These are phyloP conservation scores for Arvicanthis niloticus DNA, from an alignment of 2,113 vertebrate genomes.

Conservation along the genomic window DNA sequence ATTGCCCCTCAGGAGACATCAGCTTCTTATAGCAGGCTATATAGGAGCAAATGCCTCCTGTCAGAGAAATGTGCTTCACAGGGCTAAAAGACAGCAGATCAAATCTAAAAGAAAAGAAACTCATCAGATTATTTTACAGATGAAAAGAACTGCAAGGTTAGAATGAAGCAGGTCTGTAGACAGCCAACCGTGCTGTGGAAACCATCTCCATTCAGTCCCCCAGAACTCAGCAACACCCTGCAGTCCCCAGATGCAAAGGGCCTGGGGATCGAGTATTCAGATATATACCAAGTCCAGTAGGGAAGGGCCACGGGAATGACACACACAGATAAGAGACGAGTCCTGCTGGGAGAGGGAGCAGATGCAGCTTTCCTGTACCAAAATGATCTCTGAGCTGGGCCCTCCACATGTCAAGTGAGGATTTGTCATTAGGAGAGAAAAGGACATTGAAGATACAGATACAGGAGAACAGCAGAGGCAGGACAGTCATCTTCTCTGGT, in stretches of 20 bases:
- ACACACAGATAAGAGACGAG: neutral
- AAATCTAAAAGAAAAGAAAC: neutral
- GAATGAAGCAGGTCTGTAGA: neutral
- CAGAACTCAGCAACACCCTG: neutral
- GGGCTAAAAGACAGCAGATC: neutral
- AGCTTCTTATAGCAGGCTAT: neutral
- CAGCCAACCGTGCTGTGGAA: neutral
- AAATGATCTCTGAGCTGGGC: neutral
- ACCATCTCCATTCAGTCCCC: neutral
- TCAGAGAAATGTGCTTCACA: neutral
- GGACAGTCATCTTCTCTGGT: neutral
- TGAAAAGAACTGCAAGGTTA: neutral
- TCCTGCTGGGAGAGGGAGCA: fast-evolving
- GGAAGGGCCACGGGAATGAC: neutral
- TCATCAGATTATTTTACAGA: neutral
- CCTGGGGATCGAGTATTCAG: neutral
- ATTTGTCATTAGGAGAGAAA: neutral
- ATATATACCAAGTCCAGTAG: no score
- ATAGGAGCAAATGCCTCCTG: neutral
- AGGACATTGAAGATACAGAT: neutral
- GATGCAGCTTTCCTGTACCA: neutral
- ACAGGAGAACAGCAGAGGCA: neutral
- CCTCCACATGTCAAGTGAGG: neutral
- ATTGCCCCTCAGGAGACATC: neutral
- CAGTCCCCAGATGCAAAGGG: neutral